A percentile compares a stretch with the other conserved stretches of the same genome.
Evolutionary conservation across 2,888 invertebrate genomes (phyloP).

Genomic region (Zaprionus lineosus): DNA sequence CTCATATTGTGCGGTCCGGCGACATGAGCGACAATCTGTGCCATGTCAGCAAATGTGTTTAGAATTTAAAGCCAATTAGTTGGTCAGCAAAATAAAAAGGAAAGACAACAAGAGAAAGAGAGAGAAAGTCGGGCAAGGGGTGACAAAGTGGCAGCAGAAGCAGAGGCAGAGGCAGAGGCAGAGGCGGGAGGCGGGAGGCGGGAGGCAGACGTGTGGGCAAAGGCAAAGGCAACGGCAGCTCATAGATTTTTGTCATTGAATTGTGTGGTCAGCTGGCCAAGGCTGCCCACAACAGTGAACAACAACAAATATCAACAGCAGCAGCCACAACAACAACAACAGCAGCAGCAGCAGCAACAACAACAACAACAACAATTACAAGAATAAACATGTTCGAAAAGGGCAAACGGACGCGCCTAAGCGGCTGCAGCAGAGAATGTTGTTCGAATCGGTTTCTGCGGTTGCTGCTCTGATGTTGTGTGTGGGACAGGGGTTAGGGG

Average conservation of each 20-base stretch:
- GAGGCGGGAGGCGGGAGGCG: not conserved
- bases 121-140: not conserved
- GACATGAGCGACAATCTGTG: conserved; percentile 48
- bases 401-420: conserved; percentile 29
- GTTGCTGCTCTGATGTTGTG: too few species aligned
- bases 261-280: conserved; percentile 41
- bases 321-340: conserved; percentile 11
- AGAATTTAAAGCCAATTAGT: conserved; percentile 71
- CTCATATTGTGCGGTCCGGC: conserved; percentile 32
- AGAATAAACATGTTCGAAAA: conserved; percentile 31
- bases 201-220: not conserved
- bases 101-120: conserved; percentile 7
- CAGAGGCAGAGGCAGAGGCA: conserved; percentile 2
- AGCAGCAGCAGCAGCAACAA: conserved; percentile 10
- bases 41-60: conserved; percentile 58
- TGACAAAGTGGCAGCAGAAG: conserved; percentile 1
- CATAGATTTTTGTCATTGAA: conserved; percentile 53
- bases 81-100: conserved; percentile 33
- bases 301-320: not conserved
- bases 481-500: not conserved
- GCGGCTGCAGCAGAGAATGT: conserved; percentile 43
- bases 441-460: conserved; percentile 40
- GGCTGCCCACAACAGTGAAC: too few species aligned
- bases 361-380: conserved; percentile 23
- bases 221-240: conserved; percentile 33